Evolutionary conservation across 2,113 vertebrate genomes (phyloP).

Genomic region (Zeus faber): DNA sequence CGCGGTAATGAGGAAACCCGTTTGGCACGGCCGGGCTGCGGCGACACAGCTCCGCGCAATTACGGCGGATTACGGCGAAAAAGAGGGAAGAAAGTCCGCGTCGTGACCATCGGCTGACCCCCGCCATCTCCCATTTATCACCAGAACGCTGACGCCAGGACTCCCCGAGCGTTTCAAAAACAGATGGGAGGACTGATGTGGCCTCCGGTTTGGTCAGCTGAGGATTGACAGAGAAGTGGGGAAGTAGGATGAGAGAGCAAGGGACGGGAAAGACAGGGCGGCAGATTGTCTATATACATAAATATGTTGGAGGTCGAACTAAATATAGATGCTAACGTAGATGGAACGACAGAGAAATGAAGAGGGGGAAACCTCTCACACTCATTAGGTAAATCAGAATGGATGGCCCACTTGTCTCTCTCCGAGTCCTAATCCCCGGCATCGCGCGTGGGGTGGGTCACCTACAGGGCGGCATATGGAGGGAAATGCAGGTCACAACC

Average conservation of each 20-base stretch:
- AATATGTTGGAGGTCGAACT: too few relatives aligned
- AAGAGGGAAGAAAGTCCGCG: slow-evolving; percentile 13
- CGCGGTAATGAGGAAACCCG: slow-evolving; percentile 57
- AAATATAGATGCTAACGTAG: too few relatives aligned
- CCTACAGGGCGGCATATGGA: slow-evolving; percentile 56
- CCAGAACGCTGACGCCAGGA: slow-evolving; percentile 13
- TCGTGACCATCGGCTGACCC: slow-evolving; percentile 16
- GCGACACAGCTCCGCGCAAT: slow-evolving; percentile 30
- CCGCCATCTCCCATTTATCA: slow-evolving; percentile 20
- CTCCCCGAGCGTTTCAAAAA: neutral
- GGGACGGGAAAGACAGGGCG: too few relatives aligned
- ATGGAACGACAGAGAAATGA: too few relatives aligned
- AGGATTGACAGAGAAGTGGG: too few relatives aligned
- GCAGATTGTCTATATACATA: too few relatives aligned
- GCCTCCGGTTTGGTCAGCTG: too few relatives aligned
- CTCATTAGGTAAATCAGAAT: slow-evolving; percentile 34
- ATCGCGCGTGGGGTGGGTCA: slow-evolving; percentile 42
- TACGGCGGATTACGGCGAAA: slow-evolving; percentile 44
- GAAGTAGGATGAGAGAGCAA: too few relatives aligned
- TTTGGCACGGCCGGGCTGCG: slow-evolving; percentile 10
- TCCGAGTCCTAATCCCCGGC: slow-evolving; percentile 54
- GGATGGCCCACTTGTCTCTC: slow-evolving; percentile 35
- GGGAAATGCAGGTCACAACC: slow-evolving; percentile 65
- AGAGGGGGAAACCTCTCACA: too few relatives aligned
- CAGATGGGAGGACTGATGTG: too few relatives aligned